Conservation (phyloP, 2,113 vertebrate genomes). For the Chloebia gouldiae region DNA sequence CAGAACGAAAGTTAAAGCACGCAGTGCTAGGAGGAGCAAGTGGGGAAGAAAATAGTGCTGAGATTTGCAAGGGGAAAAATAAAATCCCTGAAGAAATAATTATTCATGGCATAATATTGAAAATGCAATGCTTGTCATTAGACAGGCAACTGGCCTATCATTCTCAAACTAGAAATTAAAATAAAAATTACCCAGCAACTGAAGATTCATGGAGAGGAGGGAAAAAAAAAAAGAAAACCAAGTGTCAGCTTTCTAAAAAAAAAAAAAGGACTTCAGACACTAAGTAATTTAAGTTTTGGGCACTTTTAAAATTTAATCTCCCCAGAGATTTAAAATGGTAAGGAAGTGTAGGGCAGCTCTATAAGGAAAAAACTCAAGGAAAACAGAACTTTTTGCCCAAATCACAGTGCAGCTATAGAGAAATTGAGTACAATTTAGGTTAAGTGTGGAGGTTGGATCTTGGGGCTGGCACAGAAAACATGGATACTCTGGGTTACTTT, state of each 20-base stretch:
- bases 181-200: background rate
- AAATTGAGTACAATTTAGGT: background rate
- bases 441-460: background rate
- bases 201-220: background rate
- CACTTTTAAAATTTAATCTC: background rate
- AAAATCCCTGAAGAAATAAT: background rate
- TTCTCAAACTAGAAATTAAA: background rate
- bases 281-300: background rate
- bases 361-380: background rate
- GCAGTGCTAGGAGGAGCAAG: background rate
- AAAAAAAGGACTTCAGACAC: background rate
- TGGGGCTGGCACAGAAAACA: background rate
- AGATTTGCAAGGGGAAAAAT: background rate
- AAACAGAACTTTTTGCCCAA: background rate
- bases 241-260: background rate
- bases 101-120: background rate
- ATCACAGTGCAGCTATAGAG: background rate
- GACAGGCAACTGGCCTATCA: background rate
- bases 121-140: background rate
- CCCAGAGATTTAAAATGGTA: background rate
- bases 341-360: background rate
- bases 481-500: fast-evolving
- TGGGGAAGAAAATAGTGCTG: background rate
- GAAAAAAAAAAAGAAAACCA: fast-evolving
- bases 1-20: background rate